phyloP scores from a whole-genome alignment of 2,113 vertebrate species.

The Sinocyclocheilus maitianheensis region DNA sequence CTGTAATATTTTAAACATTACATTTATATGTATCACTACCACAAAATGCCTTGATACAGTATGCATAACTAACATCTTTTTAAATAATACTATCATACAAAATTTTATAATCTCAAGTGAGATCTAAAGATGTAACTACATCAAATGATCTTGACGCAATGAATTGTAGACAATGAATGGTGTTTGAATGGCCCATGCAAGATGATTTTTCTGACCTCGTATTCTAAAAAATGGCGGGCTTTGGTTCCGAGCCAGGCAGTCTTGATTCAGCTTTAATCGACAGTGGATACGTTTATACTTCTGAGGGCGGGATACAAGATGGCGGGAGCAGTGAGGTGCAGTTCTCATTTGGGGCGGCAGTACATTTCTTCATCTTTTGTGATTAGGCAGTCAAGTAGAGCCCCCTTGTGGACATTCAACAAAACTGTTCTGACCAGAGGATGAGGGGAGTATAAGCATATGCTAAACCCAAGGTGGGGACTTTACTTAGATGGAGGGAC shows the following conservation, averaged over 20 bases:
- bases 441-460: background rate
- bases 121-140: background rate
- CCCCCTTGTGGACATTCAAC: slow-evolving; percentile 30
- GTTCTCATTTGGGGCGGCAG: slow-evolving; percentile 41
- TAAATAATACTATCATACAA: background rate
- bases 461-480: slow-evolving; percentile 27
- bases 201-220: slow-evolving; percentile 11
- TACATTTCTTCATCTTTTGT: background rate
- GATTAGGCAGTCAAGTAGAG: slow-evolving; percentile 36
- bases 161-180: background rate
- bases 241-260: slow-evolving; percentile 27
- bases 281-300: slow-evolving; percentile 41
- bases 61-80: background rate
- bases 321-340: slow-evolving; percentile 46
- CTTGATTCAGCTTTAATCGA: slow-evolving; percentile 13
- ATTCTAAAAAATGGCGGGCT: slow-evolving; percentile 49
- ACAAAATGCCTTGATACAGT: background rate
- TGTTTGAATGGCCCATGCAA: background rate
- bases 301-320: slow-evolving; percentile 54
- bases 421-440: slow-evolving; percentile 1
- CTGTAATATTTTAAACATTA: background rate
- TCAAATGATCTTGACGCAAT: background rate
- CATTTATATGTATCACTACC: background rate
- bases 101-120: background rate
- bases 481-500: slow-evolving; percentile 33